A percentile compares a stretch with the other conserved stretches of the same genome.
phyloP scores from a whole-genome alignment of 2,797 vertebrate species.

The Avahi laniger region DNA sequence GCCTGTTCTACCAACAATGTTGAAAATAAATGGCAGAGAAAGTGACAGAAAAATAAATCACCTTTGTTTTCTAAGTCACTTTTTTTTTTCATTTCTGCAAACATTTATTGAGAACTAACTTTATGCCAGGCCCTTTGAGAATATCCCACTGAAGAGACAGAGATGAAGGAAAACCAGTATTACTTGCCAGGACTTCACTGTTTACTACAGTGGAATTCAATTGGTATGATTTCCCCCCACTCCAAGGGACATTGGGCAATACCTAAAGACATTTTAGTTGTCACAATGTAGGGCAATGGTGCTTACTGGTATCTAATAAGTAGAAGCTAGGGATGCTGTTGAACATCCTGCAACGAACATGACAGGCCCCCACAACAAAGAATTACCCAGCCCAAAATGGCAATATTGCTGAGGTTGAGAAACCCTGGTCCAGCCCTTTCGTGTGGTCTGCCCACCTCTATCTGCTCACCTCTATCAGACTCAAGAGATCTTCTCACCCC shows the following conservation, averaged over 20 bases:
- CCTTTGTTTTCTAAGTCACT: neutral
- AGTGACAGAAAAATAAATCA: neutral
- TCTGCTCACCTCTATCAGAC: neutral
- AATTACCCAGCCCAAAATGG: neutral
- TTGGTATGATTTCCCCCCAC: neutral
- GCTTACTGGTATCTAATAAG: neutral
- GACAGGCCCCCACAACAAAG: neutral
- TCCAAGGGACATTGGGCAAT: neutral
- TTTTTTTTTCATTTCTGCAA: neutral
- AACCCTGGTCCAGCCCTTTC: neutral
- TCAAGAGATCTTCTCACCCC: neutral
- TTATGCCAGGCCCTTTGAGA: neutral
- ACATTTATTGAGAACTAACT: neutral
- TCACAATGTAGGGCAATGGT: neutral
- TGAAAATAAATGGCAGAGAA: neutral
- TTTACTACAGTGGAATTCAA: neutral
- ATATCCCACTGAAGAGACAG: neutral
- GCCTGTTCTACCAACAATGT: neutral
- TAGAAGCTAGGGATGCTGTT: neutral
- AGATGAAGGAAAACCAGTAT: neutral
- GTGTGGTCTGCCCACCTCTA: neutral
- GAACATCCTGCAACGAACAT: neutral
- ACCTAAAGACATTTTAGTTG: neutral
- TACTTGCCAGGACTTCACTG: neutral
- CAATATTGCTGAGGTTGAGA: neutral